Conservation (phyloP, 92 coral and sea anemone genomes). For the Montipora capitata region DNA sequence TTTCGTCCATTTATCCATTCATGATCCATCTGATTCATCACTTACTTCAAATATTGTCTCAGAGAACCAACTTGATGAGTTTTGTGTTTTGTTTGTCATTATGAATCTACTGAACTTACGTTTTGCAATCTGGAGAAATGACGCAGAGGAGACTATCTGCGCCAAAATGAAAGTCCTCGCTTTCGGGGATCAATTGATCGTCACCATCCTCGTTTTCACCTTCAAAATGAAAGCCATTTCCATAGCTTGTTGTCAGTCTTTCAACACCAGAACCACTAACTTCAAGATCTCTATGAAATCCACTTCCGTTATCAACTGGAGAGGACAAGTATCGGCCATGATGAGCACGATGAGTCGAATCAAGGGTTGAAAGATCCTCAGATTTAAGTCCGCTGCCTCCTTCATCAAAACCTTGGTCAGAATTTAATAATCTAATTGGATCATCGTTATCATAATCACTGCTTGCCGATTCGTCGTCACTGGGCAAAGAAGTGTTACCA, state of each 20-base stretch:
- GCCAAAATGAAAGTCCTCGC: neutral
- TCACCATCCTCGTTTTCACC: slow-evolving; percentile 3
- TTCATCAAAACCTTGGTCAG: neutral
- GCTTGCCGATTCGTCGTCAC: neutral
- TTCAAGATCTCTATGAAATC: neutral
- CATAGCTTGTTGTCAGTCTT: neutral
- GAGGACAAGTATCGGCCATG: neutral
- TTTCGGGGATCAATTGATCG: neutral
- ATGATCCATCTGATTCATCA: no score
- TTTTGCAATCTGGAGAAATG: neutral
- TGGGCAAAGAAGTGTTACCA: neutral
- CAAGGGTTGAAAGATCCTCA: neutral
- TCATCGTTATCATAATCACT: neutral
- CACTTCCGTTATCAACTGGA: neutral
- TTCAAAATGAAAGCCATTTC: slow-evolving; percentile 7
- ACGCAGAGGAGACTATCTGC: neutral
- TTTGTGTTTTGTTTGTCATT: neutral
- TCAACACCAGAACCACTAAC: slow-evolving; percentile 1
- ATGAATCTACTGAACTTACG: neutral
- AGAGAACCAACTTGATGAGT: no score
- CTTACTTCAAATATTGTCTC: no score
- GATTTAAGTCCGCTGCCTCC: neutral
- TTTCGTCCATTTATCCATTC: no score
- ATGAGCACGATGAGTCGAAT: neutral
- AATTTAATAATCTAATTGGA: neutral